phyloP scores from a whole-genome alignment of 2,113 vertebrate genomes.

The Arenaria interpres region DNA sequence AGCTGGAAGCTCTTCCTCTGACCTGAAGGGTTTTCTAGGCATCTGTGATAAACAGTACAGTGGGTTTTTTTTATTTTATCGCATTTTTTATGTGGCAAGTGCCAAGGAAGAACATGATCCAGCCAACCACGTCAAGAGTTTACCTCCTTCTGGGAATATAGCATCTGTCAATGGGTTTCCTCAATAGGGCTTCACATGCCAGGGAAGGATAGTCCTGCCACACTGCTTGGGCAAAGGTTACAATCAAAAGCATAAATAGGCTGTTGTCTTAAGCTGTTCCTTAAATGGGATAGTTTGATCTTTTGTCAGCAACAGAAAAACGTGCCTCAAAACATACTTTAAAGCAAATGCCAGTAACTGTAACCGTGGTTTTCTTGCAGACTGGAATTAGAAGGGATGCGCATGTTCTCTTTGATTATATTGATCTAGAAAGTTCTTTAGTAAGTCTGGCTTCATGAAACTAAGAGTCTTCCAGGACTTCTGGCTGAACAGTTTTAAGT shows the following conservation, averaged over 20 bases:
- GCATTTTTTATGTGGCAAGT: background rate
- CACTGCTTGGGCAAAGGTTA: background rate
- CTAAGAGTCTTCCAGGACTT: background rate
- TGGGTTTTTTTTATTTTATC: background rate
- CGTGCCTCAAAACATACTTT: background rate
- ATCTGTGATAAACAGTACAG: background rate
- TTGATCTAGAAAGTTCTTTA: conserved; percentile 26
- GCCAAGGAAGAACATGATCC: background rate
- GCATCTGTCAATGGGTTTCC: background rate
- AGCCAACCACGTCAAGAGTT: background rate
- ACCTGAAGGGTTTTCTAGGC: background rate
- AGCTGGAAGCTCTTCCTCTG: background rate
- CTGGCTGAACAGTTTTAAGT: background rate
- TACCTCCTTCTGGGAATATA: background rate
- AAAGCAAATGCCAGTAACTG: background rate
- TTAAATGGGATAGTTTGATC: background rate
- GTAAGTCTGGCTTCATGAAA: background rate
- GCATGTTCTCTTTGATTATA: background rate
- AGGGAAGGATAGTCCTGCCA: background rate
- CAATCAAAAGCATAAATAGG: background rate
- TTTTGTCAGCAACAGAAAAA: background rate
- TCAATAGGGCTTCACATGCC: background rate
- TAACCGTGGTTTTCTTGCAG: background rate
- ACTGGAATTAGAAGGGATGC: background rate
- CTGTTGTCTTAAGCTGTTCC: background rate